Base-by-base conservation (phyloP, 2,888 invertebrate genomes). In the Pristionchus maxplancki region DNA sequence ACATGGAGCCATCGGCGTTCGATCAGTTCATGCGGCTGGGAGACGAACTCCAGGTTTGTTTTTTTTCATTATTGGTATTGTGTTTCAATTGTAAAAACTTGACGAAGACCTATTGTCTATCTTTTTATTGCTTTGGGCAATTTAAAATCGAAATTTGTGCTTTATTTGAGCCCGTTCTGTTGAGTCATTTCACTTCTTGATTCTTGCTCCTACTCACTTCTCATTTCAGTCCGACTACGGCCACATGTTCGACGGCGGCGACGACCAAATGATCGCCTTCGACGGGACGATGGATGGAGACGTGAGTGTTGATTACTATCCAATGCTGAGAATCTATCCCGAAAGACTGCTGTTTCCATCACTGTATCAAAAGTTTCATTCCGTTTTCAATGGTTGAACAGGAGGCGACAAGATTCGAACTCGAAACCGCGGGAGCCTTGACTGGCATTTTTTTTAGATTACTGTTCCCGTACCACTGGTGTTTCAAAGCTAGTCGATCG, bases 41-140 rank as follows among this genome's bases (percentile, higher is more conserved):
- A 34, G 82, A 53, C 53, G 82, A 83, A 34, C 82, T 83, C 15
- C 82, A 83, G 82, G 82, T 83, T 31, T 28, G 82, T 28, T 67
- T 64, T 64, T n/a, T 28, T 67, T 67, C 15, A 34, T 67, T 34
- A 67, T 34, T 67, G 20, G 9, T 58, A n/a, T 17, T 20, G 6
- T 53, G 17, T 0, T 13, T 15, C 20, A 53, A 20, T 20, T 20
- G 11, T 48, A 1, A 20, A 50, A 20, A 17, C 15, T 20, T 50
- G 20, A 1, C 50, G 1, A 9, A 50, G n/a, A n/a, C n/a, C n/a
- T n/a, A n/a, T 44, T 44, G 44, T 44, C 44, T 44, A 24, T 58
- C 6, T n/a, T n/a, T n/a, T n/a, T n/a, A n/a, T n/a, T n/a, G n/a
- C n/a, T n/a, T n/a, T n/a, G n/a, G n/a, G n/a, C n/a, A n/a, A n/a